Evolutionary conservation across 92 coral and sea anemone species (phyloP), one percentile per base, ranked within the genome.

Genomic region (Siderastrea siderea): DNA sequence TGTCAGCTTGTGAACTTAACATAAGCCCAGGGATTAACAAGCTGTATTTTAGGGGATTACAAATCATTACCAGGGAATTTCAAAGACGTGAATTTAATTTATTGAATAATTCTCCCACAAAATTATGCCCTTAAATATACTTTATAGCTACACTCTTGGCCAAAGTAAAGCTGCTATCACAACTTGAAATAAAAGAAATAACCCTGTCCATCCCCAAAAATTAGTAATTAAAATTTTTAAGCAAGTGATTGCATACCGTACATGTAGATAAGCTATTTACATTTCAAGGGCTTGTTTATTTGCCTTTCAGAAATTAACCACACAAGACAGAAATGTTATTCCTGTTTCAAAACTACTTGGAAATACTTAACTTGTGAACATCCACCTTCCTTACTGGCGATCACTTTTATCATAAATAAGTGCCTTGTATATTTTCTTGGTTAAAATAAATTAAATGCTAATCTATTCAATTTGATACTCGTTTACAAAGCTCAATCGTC

Each of bases 401-500:
- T 11, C 6, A 6, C 12, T 7, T 17, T 7, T 11, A 13, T 3
- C 58, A 73, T 49, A 73, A 17, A 49, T 43, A 54, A 55, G 47
- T 54, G 44, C 50, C 43, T 1, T 13, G 17, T 12, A 75, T 12
- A 57, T 13, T 45, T 4, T 11, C 15, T 44, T 58, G 67, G 64
- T 55, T 57, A 57, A 54, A 76, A 58, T 45, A 67, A 67, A 67
- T 66, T 15, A 55, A 54, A 59, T 57, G 54, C 38, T 76, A 76
- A 58, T 55, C 80, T 76, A 62, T 64, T 66, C 47, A 80, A 68
- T 44, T 59, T 26, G 43, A 19, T 50, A n/a, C 51, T 65, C 52
- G 64, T 83, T 74, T 57, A 73, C 7, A 83, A 83, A 74, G 87
- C 87, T 83, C 71, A 50, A 43, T 68, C 67, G 44, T 46, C 75